Evolutionary conservation across 2,888 invertebrate species (phyloP), one percentile per base, ranked within the genome.

Genomic region (Ectemnius lituratus): DNA sequence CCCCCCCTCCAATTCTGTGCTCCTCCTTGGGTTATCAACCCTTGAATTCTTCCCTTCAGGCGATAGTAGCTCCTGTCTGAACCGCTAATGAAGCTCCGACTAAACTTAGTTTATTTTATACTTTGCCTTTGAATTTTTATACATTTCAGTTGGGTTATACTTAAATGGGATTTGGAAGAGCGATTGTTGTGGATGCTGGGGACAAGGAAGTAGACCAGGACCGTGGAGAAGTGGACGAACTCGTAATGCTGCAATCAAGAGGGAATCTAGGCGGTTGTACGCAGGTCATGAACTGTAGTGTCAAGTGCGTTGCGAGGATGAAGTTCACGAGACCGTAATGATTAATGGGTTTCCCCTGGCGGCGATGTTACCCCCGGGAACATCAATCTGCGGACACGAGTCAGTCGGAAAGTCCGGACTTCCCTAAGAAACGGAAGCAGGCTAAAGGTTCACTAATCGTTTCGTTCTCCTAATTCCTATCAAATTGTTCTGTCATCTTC

Each of bases 321-420:
- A 87, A 88, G 85, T 85, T 87, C 87, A 84, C 87, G 81, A 81
- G 83, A 81, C 75, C 79, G 82, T 76, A 83, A 84, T 88, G 88
- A 88, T 86, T 88, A 88, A 88, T 87, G 82, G 82, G 77, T 75
- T 63, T 74, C 79, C 80, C 70, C 75, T 78, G 70, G 82, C 80
- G 82, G 82, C 80, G 85, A 86, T 86, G 85, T 85, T 82, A 81
- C 85, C 81, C 85, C 76, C 58, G 83, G 83, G 85, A 82, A 85
- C 84, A 87, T 87, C 86, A 85, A 87, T 88, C 83, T 86, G 80
- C 76, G 69, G 71, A 64, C 72, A 62, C 56, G 28, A 49, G 70
- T 52, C 58, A 52, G 72, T 60, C 66, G 46, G 70, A 64, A 69
- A 70, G 64, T 67, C 61, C 62, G 60, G 64, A 65, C 46, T 52